Percentiles rank a stretch among this genome's conserved stretches.
Evolutionary conservation across 2,888 invertebrate species (phyloP).

Genomic region (Ashinkailepas kermadecensis): DNA sequence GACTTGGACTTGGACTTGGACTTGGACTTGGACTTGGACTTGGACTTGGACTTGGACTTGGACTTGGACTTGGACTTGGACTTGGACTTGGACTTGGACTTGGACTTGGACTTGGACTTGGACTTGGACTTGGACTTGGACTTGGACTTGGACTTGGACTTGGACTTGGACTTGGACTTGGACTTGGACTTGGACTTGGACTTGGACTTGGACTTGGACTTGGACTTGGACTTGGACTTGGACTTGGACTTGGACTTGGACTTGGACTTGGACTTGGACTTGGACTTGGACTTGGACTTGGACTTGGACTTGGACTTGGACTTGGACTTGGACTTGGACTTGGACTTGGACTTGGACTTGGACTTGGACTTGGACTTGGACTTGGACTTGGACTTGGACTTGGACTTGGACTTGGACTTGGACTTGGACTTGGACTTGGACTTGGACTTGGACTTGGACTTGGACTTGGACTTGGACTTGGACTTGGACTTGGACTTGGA

Average conservation of each 20-base stretch:
- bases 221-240: slow-evolving; percentile 14
- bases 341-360: slow-evolving; percentile 14
- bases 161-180: slow-evolving; percentile 14
- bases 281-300: slow-evolving; percentile 14
- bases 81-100: slow-evolving; percentile 14
- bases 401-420: slow-evolving; percentile 14
- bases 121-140: slow-evolving; percentile 21
- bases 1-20: slow-evolving; percentile 14
- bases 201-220: slow-evolving; percentile 14
- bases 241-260: slow-evolving; percentile 14
- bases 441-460: slow-evolving; percentile 14
- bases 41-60: slow-evolving; percentile 14
- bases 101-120: slow-evolving; percentile 14
- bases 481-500: slow-evolving; percentile 14
- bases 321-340: slow-evolving; percentile 14
- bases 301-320: slow-evolving; percentile 14
- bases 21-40: slow-evolving; percentile 14
- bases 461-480: slow-evolving; percentile 14
- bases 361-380: slow-evolving; percentile 14
- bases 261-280: slow-evolving; percentile 14
- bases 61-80: slow-evolving; percentile 14
- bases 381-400: slow-evolving; percentile 14
- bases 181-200: slow-evolving; percentile 14
- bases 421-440: slow-evolving; percentile 14
- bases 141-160: slow-evolving; percentile 14